Evolutionary conservation across 1,140 invertebrate genomes (phyloP).

Genomic region (Littorina saxatilis): DNA sequence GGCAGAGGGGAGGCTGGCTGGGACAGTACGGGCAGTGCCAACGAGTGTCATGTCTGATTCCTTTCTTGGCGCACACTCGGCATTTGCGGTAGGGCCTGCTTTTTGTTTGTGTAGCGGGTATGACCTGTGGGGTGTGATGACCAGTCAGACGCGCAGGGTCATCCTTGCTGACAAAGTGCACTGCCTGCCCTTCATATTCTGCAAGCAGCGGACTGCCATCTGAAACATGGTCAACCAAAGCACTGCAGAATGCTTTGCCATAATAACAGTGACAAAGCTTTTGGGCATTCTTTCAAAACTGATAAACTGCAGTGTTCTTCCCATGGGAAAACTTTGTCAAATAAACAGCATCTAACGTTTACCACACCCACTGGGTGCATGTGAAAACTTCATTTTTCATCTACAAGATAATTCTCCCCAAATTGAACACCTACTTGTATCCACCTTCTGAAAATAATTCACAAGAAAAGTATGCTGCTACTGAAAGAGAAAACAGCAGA

Average conservation of each 20-base stretch:
- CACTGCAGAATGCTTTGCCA: neutral
- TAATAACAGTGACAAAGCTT: neutral
- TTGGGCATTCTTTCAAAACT: neutral
- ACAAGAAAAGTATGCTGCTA: too few species aligned
- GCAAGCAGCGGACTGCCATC: neutral
- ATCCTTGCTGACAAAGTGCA: neutral
- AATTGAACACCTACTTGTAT: too few species aligned
- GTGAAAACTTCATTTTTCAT: too few species aligned
- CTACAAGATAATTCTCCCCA: too few species aligned
- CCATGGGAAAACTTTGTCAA: too few species aligned
- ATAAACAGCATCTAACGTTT: too few species aligned
- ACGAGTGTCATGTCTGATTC: conserved; percentile 9
- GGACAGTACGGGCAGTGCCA: conserved; percentile 9
- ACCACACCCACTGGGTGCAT: too few species aligned
- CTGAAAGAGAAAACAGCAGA: too few species aligned
- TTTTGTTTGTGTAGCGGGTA: conserved; percentile 6
- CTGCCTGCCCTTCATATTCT: neutral
- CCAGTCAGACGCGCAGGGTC: neutral
- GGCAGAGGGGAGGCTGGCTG: conserved; percentile 6
- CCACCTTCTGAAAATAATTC: too few species aligned
- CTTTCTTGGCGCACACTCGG: conserved; percentile 7
- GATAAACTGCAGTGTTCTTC: neutral
- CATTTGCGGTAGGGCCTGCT: conserved; percentile 3
- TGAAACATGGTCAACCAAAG: conserved; percentile 6
- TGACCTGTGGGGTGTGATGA: neutral